Evolutionary conservation across 2,888 invertebrate species (phyloP), one percentile per base, ranked within the genome.

Genomic region (Latrodectus hesperus): DNA sequence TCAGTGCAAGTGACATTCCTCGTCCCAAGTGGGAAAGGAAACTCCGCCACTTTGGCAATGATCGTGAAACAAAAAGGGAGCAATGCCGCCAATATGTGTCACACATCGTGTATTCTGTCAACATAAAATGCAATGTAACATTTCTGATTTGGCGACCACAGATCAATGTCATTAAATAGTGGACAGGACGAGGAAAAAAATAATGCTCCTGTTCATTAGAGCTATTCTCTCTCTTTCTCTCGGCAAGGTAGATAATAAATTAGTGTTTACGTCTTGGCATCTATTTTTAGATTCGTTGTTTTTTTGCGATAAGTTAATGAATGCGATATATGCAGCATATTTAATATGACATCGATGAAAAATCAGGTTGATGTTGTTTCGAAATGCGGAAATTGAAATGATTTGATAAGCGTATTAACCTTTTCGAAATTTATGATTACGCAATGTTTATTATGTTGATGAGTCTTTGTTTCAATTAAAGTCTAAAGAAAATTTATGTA

Each of bases 71-170:
- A 26, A 14, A 84, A 84, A 26, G 77, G 77, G 84, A 76, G 71
- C 84, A 83, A 68, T 80, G 64, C 60, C 74, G n/a, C 17, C 49
- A 75, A 82, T 74, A 68, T 83, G 64, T 83, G 83, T 75, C 83
- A 72, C 60, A 74, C 73, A 60, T 81, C 51, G n/a, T 49, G 9
- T 53, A 49, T 67, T 16, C 60, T 16, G 12, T 60, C 60, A n/a
- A 60, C 60, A 60, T 60, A 60, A 60, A 60, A 16, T 60, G 12
- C 12, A n/a, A 60, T 60, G n/a, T 60, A n/a, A 60, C n/a, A 60
- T 49, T n/a, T 22, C 14, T 51, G 71, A 49, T 72, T 71, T 80
- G 71, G 60, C 60, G 72, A 64, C 70, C 53, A 1, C 52, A 64
- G 52, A 14, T 64, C 26, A 70, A 65, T 80, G 72, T 52, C 80